Base-by-base conservation (phyloP, 2,113 vertebrate species). In the Mirounga angustirostris region DNA sequence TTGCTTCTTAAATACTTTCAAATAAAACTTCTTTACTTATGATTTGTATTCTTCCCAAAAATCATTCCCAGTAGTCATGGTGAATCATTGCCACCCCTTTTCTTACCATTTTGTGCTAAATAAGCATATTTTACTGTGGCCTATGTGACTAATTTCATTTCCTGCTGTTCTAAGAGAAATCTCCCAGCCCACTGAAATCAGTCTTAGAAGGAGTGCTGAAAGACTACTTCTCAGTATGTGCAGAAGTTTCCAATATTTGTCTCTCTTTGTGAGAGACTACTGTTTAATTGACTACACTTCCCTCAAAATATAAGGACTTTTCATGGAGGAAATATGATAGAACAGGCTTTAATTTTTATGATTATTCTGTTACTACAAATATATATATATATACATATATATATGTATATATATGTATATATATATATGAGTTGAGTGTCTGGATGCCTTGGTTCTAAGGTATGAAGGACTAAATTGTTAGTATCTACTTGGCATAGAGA, bases 1-100 rank as follows among this genome's bases (percentile, higher is more conserved):
- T 97, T 97, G 82, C 79, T 80, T 93, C 50, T 92, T 96, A 95
- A 93, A 87, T 83, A 79, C 43, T 97, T 93, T 83, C 78, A 97
- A 97, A 95, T 81, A 91, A 97, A 92, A 95, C 33, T 46, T 93
- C 80, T 95, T 97, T 88, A 67, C 87, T 88, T 89, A 84, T 71
- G 87, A 83, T 76, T 97, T 97, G 59, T 79, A 54, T 91, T 94
- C 85, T 56, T 82, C 87, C 76, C 67, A 21, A 89, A 93, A 93
- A 91, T 65, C 40, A 46, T 93, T 79, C 78, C 76, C 50, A 24
- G 5, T 71, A 91, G 89, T 95, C 96, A 90, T 43, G 56, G 94
- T 89, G 89, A 95, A 79, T 73, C 91, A 67, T 40, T 2, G 28
- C 56, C 73, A 46, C 69, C 22, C 21, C 16, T 2, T 28, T 81